These are phyloP conservation scores for Cyclophora albipunctata DNA, from an alignment of 2,888 invertebrate species.

Conservation along the genomic window DNA sequence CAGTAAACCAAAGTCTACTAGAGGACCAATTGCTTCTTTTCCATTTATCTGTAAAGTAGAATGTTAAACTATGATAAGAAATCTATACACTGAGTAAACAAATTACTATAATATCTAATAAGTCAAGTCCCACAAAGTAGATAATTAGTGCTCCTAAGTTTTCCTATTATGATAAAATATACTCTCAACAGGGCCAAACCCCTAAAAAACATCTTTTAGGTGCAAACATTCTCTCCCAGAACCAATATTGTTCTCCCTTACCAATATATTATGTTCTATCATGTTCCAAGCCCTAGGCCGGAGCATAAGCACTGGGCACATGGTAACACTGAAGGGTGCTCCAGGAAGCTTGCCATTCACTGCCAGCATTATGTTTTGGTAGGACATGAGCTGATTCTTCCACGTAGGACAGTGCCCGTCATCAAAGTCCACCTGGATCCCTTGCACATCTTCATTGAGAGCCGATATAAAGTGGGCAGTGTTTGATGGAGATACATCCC, in stretches of 20 bases:
- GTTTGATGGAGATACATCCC: slow-evolving; percentile 79
- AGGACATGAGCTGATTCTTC: slow-evolving; percentile 79
- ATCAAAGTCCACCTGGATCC: slow-evolving; percentile 76
- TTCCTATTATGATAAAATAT: no score
- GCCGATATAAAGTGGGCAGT: slow-evolving; percentile 72
- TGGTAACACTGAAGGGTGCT: slow-evolving; percentile 62
- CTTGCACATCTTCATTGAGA: slow-evolving; percentile 73
- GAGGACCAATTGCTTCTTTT: slow-evolving; percentile 76
- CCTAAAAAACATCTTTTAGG: no score
- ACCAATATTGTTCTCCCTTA: slow-evolving; percentile 22
- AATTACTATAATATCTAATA: no score
- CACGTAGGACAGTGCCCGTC: slow-evolving; percentile 85
- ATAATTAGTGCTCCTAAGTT: no score
- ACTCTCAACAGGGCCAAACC: no score
- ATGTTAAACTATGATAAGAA: not conserved
- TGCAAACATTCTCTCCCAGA: no score
- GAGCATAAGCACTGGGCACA: slow-evolving; percentile 78
- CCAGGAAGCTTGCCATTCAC: slow-evolving; percentile 69
- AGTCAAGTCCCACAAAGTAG: no score
- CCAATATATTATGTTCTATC: slow-evolving; percentile 79
- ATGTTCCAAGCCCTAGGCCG: slow-evolving; percentile 85
- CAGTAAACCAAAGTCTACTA: slow-evolving; percentile 81
- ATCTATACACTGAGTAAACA: no score
- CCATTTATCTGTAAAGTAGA: slow-evolving; percentile 66
- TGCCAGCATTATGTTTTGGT: slow-evolving; percentile 75